These are phyloP conservation scores for Echinarachnius parma DNA, from an alignment of 53 echinoderm and acorn worm species.

Conservation along the genomic window DNA sequence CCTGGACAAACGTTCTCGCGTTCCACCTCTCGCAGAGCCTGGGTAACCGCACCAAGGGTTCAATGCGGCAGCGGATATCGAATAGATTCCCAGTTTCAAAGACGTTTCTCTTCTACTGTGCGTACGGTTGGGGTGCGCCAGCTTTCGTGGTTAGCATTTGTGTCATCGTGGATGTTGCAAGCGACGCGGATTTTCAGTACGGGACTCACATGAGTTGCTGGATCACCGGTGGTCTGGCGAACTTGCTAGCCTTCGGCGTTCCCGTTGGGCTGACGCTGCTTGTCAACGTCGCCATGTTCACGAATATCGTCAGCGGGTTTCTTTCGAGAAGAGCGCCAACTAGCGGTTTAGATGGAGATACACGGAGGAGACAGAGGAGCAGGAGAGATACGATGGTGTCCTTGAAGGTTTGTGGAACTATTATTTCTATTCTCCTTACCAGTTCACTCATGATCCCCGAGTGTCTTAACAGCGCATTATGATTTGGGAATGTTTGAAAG, in stretches of 20 bases:
- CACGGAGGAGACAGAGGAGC: conserved; percentile 25
- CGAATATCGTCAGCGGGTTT: conserved; percentile 59
- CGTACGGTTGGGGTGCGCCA: conserved; percentile 68
- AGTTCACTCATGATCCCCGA: too few relatives aligned
- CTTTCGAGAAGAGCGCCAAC: conserved; percentile 50
- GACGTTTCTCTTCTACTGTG: conserved; percentile 53
- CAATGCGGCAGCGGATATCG: conserved; percentile 28
- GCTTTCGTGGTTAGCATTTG: conserved; percentile 35
- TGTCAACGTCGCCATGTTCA: conserved; percentile 51
- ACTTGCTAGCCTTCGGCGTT: conserved; percentile 39
- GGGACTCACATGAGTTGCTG: conserved; percentile 33
- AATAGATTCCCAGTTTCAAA: conserved; percentile 19
- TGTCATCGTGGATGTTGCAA: conserved; percentile 27
- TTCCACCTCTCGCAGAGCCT: conserved; percentile 63
- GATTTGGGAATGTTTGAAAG: too few relatives aligned
- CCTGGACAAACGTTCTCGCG: conserved; percentile 67
- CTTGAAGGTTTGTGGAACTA: conserved; percentile 62
- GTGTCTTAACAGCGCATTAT: too few relatives aligned
- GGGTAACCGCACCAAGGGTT: conserved; percentile 48
- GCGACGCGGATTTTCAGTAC: conserved; percentile 28
- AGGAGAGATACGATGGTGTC: conserved; percentile 56
- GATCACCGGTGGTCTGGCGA: conserved; percentile 46
- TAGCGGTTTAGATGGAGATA: conserved; percentile 10
- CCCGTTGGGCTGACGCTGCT: conserved; percentile 54
- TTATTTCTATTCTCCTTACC: too few relatives aligned